Evolutionary conservation across 2,888 invertebrate species (phyloP).

Genomic region (Atrina japonica): DNA sequence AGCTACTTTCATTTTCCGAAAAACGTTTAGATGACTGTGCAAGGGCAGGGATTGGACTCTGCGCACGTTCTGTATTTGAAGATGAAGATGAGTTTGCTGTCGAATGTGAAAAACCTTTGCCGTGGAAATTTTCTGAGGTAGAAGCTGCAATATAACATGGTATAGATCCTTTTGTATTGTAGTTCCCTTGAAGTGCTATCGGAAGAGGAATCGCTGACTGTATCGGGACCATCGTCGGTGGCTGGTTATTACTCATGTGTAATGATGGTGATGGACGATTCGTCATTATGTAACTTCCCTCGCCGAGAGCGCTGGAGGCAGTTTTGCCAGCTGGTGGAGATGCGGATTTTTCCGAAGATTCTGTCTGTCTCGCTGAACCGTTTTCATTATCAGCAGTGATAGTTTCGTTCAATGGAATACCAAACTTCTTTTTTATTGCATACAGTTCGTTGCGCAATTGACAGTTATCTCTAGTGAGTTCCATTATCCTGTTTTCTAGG

Average conservation of each 20-base stretch:
- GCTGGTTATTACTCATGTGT: constrained; percentile 18
- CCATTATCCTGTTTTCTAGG: constrained; percentile 94
- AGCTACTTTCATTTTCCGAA: constrained; percentile 19
- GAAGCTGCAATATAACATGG: constrained; percentile 33
- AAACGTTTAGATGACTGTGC: constrained; percentile 7
- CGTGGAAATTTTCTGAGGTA: constrained; percentile 15
- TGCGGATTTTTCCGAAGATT: constrained; percentile 13
- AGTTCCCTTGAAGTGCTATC: constrained; percentile 35
- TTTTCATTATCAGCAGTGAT: constrained; percentile 49
- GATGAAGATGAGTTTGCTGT: constrained; percentile 5
- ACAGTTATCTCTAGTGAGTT: constrained; percentile 97
- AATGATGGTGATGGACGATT: constrained; percentile 27
- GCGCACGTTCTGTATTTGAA: constrained; percentile 2
- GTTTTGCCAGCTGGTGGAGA: constrained; percentile 25
- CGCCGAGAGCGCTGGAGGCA: constrained; percentile 25
- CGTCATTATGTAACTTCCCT: constrained; percentile 21
- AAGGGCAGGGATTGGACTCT: constrained; percentile 27
- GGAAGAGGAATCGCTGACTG: constrained; percentile 29
- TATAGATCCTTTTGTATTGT: constrained; percentile 26
- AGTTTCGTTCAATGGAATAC: constrained; percentile 67
- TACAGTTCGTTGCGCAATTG: constrained; percentile 95
- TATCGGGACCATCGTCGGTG: constrained; percentile 35
- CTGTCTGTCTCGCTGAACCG: background rate
- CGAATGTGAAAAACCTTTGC: background rate
- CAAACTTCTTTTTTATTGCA: constrained; percentile 91